phyloP scores from a whole-genome alignment of 2,888 invertebrate species.

The Siphlonurus alternatus region DNA sequence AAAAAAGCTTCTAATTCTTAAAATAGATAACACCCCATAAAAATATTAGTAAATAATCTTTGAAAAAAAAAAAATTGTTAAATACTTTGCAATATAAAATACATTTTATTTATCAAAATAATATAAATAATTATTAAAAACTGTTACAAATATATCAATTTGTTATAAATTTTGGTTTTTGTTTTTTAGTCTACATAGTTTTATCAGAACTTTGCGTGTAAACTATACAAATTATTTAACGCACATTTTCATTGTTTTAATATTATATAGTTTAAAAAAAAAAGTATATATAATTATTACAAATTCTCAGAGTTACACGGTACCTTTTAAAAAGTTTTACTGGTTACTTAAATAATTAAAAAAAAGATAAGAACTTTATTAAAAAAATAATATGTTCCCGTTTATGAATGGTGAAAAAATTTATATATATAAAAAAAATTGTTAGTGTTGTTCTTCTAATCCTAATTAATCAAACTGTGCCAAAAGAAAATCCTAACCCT shows the following conservation, averaged over 20 bases:
- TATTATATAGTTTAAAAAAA: neutral
- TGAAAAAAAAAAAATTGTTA: no score
- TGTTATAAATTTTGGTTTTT: no score
- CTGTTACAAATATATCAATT: no score
- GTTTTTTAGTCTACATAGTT: no score
- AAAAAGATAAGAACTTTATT: neutral
- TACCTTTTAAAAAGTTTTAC: neutral
- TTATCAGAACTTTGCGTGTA: no score
- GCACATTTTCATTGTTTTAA: neutral
- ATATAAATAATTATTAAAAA: no score
- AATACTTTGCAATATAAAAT: no score
- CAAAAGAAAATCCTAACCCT: neutral
- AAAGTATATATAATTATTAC: neutral
- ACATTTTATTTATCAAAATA: no score
- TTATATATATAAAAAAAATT: neutral
- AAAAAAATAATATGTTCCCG: neutral
- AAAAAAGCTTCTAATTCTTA: no score
- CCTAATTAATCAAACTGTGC: neutral
- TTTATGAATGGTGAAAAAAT: neutral
- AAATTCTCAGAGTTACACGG: constrained; percentile 3
- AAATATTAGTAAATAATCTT: no score
- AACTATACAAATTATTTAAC: neutral
- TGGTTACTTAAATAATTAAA: neutral
- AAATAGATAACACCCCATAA: no score
- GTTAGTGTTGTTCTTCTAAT: neutral